phyloP scores from a whole-genome alignment of 2,888 invertebrate species.

The Graphium colonna region DNA sequence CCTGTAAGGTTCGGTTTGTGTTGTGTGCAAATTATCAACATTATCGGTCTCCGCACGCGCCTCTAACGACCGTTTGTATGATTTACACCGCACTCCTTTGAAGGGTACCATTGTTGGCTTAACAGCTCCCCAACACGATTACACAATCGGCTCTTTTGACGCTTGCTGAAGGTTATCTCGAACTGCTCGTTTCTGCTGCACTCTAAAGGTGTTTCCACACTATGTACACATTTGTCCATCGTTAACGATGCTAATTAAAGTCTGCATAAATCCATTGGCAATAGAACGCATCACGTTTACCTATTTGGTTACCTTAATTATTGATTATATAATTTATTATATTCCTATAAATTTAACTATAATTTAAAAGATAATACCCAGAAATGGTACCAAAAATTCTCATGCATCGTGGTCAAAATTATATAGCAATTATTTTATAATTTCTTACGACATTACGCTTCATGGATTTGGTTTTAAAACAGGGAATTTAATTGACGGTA shows the following conservation, averaged over 20 bases:
- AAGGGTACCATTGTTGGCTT: slow-evolving; percentile 64
- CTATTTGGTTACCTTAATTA: neutral
- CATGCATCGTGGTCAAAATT: too few species aligned
- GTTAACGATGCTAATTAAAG: neutral
- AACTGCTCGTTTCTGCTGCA: slow-evolving; percentile 30
- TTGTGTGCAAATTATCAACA: slow-evolving; percentile 44
- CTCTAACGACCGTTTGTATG: slow-evolving; percentile 65
- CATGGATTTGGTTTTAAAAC: too few species aligned
- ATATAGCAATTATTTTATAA: too few species aligned
- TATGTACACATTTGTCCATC: slow-evolving; percentile 22
- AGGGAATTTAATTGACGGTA: too few species aligned
- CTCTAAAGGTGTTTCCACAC: slow-evolving; percentile 12
- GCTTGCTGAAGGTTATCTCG: slow-evolving; percentile 60
- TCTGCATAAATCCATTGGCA: neutral
- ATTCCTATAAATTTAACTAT: too few species aligned
- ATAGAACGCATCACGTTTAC: neutral
- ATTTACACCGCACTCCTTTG: slow-evolving; percentile 62
- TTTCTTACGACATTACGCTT: too few species aligned
- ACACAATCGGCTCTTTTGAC: slow-evolving; percentile 62
- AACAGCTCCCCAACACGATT: slow-evolving; percentile 54
- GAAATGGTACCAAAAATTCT: too few species aligned
- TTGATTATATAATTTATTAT: too few species aligned
- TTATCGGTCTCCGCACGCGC: slow-evolving; percentile 65
- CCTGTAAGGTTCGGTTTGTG: slow-evolving; percentile 28
- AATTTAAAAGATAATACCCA: too few species aligned